Conservation (phyloP, 2,797 vertebrate species). For the Crypturellus tataupa region DNA sequence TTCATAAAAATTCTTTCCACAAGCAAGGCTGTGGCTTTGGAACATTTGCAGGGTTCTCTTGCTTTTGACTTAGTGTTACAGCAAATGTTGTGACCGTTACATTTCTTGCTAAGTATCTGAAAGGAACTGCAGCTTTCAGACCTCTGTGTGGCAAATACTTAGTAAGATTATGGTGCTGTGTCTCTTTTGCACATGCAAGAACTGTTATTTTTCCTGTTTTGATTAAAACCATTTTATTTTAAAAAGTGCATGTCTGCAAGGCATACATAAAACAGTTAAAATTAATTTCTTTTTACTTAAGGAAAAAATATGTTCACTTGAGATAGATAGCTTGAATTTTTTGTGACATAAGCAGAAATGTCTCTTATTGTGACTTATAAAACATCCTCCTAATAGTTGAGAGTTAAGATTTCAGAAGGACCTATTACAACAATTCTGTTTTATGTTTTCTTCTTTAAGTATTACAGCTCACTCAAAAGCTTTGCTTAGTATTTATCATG, state of each 20-base stretch:
- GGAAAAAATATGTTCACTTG: background rate
- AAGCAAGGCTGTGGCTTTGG: background rate
- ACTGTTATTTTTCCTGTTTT: background rate
- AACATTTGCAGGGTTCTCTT: background rate
- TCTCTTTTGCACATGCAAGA: background rate
- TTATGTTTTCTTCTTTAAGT: background rate
- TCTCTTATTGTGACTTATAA: background rate
- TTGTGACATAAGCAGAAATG: background rate
- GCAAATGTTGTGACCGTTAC: background rate
- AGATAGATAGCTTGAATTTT: background rate
- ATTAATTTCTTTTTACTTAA: background rate
- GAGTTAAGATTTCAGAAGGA: background rate
- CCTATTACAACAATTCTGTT: background rate
- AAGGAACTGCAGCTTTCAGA: background rate
- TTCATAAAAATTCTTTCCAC: background rate
- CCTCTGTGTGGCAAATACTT: background rate
- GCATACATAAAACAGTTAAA: background rate
- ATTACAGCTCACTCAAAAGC: background rate
- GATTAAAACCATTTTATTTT: background rate
- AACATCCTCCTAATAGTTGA: background rate
- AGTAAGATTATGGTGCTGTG: background rate
- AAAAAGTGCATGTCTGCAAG: background rate
- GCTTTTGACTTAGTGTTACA: background rate
- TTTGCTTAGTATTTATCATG: background rate
- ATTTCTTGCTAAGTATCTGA: background rate